Evolutionary conservation across 2,797 vertebrate genomes (phyloP).

Genomic region (Vipera latastei): DNA sequence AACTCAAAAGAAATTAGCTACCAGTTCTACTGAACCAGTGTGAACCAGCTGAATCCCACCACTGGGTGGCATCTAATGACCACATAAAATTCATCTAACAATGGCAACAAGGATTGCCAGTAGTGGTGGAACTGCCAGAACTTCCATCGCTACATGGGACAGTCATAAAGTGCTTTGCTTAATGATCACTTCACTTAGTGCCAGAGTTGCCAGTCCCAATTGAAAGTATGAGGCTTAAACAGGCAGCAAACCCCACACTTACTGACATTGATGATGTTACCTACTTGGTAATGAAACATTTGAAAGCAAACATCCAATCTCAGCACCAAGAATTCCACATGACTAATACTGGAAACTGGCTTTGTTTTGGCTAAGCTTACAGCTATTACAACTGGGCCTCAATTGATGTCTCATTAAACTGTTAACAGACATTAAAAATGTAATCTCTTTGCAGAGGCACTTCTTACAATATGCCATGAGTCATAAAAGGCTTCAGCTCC

Average conservation of each 20-base stretch:
- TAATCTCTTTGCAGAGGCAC: neutral
- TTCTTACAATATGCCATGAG: neutral
- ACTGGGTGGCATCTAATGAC: neutral
- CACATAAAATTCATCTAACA: neutral
- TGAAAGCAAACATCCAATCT: neutral
- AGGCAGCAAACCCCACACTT: neutral
- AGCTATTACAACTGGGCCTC: neutral
- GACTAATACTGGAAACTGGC: neutral
- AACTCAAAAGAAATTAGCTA: too few species aligned
- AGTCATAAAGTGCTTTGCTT: neutral
- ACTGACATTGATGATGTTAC: neutral
- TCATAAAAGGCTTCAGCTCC: constrained; percentile 24
- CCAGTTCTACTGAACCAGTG: too few species aligned
- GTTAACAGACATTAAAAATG: neutral
- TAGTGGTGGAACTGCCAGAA: neutral
- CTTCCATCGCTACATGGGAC: neutral
- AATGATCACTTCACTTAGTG: neutral
- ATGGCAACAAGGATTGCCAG: neutral
- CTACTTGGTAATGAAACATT: neutral
- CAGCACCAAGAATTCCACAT: neutral
- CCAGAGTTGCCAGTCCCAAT: neutral
- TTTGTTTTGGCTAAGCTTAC: neutral
- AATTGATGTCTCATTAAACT: neutral
- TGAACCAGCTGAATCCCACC: too few species aligned
- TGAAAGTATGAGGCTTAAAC: neutral